Percentiles rank a stretch among this genome's conserved stretches.
Conservation (phyloP, 2,888 invertebrate species). For the Lepidocyrtoides sp. region DNA sequence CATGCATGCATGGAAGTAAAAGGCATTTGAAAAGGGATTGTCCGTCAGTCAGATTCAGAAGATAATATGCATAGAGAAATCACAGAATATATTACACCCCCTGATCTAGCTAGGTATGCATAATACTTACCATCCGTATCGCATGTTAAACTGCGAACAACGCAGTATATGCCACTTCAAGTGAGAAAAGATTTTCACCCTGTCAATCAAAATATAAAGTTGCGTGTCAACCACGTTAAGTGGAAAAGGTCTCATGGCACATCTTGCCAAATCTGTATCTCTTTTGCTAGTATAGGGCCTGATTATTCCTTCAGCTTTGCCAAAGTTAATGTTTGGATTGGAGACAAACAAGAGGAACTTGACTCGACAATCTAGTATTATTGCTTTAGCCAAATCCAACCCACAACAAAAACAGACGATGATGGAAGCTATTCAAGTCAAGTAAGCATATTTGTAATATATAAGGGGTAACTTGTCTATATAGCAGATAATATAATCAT, state of each 20-base stretch:
- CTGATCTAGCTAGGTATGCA: too few species aligned
- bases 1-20: conserved; percentile 28
- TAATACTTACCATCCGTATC: too few species aligned
- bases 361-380: conserved; percentile 17
- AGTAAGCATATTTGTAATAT: not conserved
- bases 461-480: too few species aligned
- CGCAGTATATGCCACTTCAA: conserved; percentile 62
- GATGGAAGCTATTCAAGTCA: not conserved
- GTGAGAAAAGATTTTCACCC: conserved; percentile 81
- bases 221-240: conserved; percentile 68
- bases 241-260: conserved; percentile 72
- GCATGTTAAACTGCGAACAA: not conserved
- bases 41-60: conserved; percentile 56
- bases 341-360: conserved; percentile 46
- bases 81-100: too few species aligned
- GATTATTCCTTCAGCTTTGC: not conserved
- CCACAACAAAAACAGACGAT: conserved; percentile 41
- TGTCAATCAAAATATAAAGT: conserved; percentile 83
- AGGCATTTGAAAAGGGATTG: conserved; percentile 47
- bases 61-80: not conserved
- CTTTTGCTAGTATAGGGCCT: not conserved
- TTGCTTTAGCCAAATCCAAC: conserved; percentile 58
- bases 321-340: not conserved
- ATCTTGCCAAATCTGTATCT: conserved; percentile 56
- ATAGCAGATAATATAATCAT: not conserved